Evolutionary conservation across 2,888 invertebrate genomes (phyloP).

Genomic region (Melinaea menophilus): DNA sequence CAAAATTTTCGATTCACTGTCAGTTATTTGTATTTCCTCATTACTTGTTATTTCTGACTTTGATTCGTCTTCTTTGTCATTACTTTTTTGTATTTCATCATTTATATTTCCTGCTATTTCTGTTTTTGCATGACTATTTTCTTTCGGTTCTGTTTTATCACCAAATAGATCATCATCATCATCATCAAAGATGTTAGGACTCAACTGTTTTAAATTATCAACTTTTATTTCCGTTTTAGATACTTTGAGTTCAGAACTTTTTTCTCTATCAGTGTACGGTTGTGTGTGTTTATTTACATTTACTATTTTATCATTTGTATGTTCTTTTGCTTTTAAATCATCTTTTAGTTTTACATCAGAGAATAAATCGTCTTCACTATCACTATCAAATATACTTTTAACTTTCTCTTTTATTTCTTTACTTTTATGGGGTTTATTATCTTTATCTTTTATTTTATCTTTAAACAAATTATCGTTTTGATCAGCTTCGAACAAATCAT

Average conservation of each 20-base stretch:
- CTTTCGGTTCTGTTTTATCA: slow-evolving; percentile 5
- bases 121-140: no score
- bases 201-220: slow-evolving; percentile 17
- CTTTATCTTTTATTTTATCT: slow-evolving; percentile 36
- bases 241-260: background rate
- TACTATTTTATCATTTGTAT: slow-evolving; percentile 13
- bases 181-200: slow-evolving; percentile 48
- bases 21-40: background rate
- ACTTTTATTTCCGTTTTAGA: slow-evolving; percentile 15
- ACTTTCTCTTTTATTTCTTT: slow-evolving; percentile 18
- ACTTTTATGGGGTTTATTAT: slow-evolving; percentile 27
- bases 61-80: background rate
- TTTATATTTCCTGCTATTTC: no score
- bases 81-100: no score
- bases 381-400: slow-evolving; percentile 48
- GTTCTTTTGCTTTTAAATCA: slow-evolving; percentile 15
- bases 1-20: background rate
- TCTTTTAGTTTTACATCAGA: slow-evolving; percentile 30
- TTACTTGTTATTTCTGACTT: background rate
- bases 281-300: slow-evolving; percentile 16
- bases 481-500: slow-evolving; percentile 37
- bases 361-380: slow-evolving; percentile 51
- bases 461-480: slow-evolving; percentile 44
- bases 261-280: slow-evolving; percentile 6
- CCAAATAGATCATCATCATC: slow-evolving; percentile 38